Base-by-base conservation (phyloP, 2,113 vertebrate genomes). In the Blennius ocellaris region DNA sequence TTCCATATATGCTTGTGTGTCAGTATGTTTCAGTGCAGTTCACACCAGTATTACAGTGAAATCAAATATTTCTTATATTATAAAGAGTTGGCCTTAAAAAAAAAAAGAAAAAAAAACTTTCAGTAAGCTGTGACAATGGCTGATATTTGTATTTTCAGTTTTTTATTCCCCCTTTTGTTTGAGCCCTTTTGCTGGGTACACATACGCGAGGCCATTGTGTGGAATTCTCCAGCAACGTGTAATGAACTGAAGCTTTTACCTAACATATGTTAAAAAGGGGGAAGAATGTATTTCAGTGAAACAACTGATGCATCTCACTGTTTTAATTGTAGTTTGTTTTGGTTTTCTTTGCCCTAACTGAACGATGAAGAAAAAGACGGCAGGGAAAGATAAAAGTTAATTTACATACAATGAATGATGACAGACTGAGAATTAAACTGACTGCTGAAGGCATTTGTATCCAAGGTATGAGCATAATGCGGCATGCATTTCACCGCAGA, bases 91-190 rank as follows among this genome's bases (percentile, higher is more conserved):
- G 21, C 21, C 21, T 30, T 6, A 66, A 41, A 59, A 58, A 67
- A 61, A 9, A 15, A 69, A 74, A 59, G 54, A n/a, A 39, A 11
- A 40, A 58, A 44, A 47, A 45, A 59, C 54, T 30, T 72, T 7
- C 40, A 30, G 64, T 53, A 17, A 51, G 37, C 41, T 15, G 2
- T 40, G 54, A 39, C 30, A 1, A 1, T 11, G 6, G 6, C 57
- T 61, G 11, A 74, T 63, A 41, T 58, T 62, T 39, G 48, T 52
- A 11, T 15, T 5, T n/a, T 38, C 50, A 49, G 17, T 77, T 75
- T 75, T 69, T 56, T 45, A 9, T 63, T 64, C 16, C 16, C 5
- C 51, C 21, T 30, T 30, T 30, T 30, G 21, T 30, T n/a, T n/a
- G n/a, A 30, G 21, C 21, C 21, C 40, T 61, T 51, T 65, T 55